These are phyloP conservation scores for Microcebus ravelobensis DNA, from an alignment of 2,113 vertebrate genomes.

Conservation along the genomic window DNA sequence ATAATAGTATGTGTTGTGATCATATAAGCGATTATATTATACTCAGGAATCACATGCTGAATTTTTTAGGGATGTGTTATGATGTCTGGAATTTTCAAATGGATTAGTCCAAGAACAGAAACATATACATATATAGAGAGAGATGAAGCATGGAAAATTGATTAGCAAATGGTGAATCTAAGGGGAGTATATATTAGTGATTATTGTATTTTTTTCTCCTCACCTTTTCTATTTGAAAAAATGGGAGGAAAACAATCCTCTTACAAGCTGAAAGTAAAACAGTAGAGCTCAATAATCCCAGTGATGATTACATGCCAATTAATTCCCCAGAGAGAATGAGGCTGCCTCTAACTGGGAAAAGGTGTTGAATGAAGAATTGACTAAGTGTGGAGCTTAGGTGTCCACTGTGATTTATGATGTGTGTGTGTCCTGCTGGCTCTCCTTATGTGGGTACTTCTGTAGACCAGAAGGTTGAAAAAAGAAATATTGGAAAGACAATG, in stretches of 20 bases:
- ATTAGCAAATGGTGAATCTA: slow-evolving; percentile 12
- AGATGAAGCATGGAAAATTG: not conserved
- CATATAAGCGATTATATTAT: not conserved
- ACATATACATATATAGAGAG: not conserved
- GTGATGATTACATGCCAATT: slow-evolving; percentile 3
- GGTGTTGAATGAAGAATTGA: slow-evolving; percentile 36
- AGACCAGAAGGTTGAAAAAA: slow-evolving; percentile 44
- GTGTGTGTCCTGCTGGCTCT: not conserved
- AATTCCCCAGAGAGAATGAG: not conserved
- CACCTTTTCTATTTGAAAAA: slow-evolving; percentile 10
- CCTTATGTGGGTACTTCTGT: slow-evolving; percentile 16
- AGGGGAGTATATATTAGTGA: not conserved
- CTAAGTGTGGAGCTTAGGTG: slow-evolving; percentile 4
- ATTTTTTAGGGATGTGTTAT: slow-evolving; percentile 17
- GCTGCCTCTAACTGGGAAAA: not conserved
- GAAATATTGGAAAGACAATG: slow-evolving; percentile 66
- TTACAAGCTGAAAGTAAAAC: not conserved
- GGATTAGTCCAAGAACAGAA: not conserved
- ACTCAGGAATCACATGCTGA: not conserved
- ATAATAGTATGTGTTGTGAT: not conserved
- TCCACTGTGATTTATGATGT: slow-evolving; percentile 63
- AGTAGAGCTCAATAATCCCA: not conserved
- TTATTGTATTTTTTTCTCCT: not conserved
- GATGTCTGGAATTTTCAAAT: not conserved
- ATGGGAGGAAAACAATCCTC: not conserved